Percentiles rank a stretch among this genome's conserved stretches.
These are phyloP conservation scores for Jaculus jaculus DNA, from an alignment of 2,113 vertebrate genomes.

Conservation along the genomic window DNA sequence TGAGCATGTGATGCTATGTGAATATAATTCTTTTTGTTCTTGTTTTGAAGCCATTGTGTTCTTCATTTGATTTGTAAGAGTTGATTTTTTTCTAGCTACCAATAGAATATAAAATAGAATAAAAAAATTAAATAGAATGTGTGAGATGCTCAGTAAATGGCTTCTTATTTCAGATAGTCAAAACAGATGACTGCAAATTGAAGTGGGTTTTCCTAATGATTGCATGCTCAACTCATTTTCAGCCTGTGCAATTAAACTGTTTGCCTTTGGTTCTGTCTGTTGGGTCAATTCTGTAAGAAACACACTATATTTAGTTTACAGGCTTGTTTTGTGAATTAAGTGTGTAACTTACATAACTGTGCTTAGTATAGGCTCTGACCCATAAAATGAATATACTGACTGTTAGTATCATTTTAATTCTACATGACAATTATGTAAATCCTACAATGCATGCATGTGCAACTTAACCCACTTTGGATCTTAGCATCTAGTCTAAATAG, in stretches of 20 bases:
- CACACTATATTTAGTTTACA: not conserved
- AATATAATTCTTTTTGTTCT: conserved; percentile 15
- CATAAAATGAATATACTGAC: not conserved
- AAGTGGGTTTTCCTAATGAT: not conserved
- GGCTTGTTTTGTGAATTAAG: not conserved
- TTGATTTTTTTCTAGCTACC: too few relatives aligned
- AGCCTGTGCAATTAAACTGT: not conserved
- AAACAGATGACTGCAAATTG: not conserved
- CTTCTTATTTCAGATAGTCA: not conserved
- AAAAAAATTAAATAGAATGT: too few relatives aligned
- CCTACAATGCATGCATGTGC: not conserved
- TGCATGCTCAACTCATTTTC: not conserved
- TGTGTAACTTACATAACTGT: not conserved
- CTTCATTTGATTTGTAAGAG: conserved; percentile 23
- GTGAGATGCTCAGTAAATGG: not conserved
- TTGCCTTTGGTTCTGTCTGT: not conserved
- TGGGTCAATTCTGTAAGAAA: conserved; percentile 8
- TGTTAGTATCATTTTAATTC: not conserved
- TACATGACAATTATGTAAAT: not conserved
- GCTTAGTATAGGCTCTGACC: not conserved
- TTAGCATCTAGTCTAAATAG: not conserved
- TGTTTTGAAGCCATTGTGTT: conserved; percentile 6
- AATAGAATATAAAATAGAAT: too few relatives aligned
- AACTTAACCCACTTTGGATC: not conserved
- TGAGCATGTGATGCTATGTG: not conserved